Percentiles rank a stretch among this genome's conserved stretches.
Evolutionary conservation across 2,888 invertebrate species (phyloP).

Genomic region (Clitarchus hookeri): DNA sequence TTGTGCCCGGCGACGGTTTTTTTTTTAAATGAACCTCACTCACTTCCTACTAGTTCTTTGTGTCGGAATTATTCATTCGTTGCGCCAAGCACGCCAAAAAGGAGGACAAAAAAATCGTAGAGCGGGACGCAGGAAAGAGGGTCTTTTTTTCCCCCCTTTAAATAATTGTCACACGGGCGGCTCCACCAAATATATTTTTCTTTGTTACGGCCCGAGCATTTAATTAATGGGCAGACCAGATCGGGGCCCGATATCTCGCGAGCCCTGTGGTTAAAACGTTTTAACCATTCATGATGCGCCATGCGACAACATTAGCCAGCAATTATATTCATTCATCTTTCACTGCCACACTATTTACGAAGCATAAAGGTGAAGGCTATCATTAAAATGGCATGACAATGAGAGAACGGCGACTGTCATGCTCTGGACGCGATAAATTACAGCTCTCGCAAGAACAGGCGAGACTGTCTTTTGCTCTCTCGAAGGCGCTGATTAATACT

Average conservation of each 20-base stretch:
- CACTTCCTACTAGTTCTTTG: conserved; percentile 14
- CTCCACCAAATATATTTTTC: conserved; percentile 14
- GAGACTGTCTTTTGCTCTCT: neutral
- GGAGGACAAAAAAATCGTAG: neutral
- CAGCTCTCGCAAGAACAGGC: neutral
- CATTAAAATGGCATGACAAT: neutral
- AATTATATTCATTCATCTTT: neutral
- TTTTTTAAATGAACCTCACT: neutral
- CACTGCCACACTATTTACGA: neutral
- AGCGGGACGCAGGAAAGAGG: neutral
- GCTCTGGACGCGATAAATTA: neutral
- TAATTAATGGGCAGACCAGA: conserved; percentile 14
- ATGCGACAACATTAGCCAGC: conserved; percentile 14
- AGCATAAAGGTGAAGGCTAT: too few relatives aligned
- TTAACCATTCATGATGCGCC: neutral
- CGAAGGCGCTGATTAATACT: conserved; percentile 8
- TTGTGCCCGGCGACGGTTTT: neutral
- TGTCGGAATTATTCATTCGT: neutral
- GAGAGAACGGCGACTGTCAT: neutral
- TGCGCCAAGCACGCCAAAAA: neutral
- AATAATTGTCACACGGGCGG: conserved; percentile 8
- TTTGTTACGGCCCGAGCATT: neutral
- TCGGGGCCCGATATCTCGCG: neutral
- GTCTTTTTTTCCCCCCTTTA: neutral
- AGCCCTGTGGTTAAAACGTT: conserved; percentile 14